Evolutionary conservation across 2,113 vertebrate species (phyloP).

Genomic region (Echinops telfairi): DNA sequence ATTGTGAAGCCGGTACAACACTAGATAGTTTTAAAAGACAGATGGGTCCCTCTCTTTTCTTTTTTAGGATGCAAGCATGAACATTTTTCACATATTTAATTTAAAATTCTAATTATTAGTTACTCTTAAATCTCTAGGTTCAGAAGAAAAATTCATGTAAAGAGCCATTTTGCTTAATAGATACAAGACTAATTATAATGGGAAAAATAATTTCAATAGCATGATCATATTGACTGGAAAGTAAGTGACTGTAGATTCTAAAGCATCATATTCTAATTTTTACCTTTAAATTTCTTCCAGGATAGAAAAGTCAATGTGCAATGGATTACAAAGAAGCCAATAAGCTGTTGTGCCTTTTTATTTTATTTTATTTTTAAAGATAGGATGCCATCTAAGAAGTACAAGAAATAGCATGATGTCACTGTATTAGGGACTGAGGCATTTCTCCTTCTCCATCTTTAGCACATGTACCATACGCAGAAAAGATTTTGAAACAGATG

Average conservation of each 20-base stretch:
- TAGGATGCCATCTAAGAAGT: neutral
- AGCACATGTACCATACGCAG: neutral
- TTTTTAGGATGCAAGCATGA: neutral
- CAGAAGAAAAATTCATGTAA: neutral
- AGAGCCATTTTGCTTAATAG: neutral
- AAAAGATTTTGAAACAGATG: neutral
- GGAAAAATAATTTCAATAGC: neutral
- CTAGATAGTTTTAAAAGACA: too few species aligned
- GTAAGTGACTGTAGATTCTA: neutral
- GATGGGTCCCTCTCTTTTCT: too few species aligned
- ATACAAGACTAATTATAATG: neutral
- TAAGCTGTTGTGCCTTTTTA: neutral
- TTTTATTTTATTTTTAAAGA: neutral
- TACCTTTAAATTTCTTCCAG: neutral
- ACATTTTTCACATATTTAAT: neutral
- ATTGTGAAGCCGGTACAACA: too few species aligned
- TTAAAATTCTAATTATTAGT: neutral
- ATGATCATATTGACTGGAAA: neutral
- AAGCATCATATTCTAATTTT: neutral
- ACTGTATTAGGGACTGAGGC: neutral
- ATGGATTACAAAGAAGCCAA: neutral
- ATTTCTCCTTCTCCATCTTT: neutral
- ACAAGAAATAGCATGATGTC: neutral
- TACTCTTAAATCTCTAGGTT: neutral
- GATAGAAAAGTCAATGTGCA: neutral